These are phyloP conservation scores for Plusia festucae DNA, from an alignment of 2,888 invertebrate species.

Conservation along the genomic window DNA sequence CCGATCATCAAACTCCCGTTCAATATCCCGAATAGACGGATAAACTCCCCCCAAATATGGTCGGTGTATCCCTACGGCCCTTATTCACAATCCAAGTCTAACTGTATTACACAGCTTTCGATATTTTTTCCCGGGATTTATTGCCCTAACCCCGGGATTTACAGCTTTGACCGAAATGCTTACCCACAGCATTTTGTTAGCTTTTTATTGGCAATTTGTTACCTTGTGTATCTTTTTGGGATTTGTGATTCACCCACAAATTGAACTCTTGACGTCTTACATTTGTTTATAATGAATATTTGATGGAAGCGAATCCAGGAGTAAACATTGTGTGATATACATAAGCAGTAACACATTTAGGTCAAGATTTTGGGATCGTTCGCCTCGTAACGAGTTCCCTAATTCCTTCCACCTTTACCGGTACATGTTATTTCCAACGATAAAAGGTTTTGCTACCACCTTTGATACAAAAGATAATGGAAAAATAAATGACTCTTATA, in stretches of 20 bases:
- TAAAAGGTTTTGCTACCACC: conserved; percentile 44
- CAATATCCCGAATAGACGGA: conserved; percentile 58
- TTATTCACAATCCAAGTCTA: conserved; percentile 67
- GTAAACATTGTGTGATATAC: conserved; percentile 32
- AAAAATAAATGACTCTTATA: conserved; percentile 47
- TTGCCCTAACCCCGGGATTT: conserved; percentile 80
- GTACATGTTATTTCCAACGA: conserved; percentile 34
- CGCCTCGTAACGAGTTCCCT: conserved; percentile 27
- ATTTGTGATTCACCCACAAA: conserved; percentile 78
- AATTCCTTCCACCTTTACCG: conserved; percentile 30
- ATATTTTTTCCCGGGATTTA: conserved; percentile 85
- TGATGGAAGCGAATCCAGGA: conserved; percentile 30
- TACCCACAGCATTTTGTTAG: conserved; percentile 86
- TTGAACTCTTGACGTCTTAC: conserved; percentile 73
- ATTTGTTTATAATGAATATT: conserved; percentile 57
- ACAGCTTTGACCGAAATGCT: conserved; percentile 87
- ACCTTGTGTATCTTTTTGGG: conserved; percentile 85
- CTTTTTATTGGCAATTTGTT: conserved; percentile 88
- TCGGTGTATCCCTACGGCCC: conserved; percentile 53
- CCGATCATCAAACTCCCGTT: conserved; percentile 52
- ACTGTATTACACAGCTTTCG: conserved; percentile 83
- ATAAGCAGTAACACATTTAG: conserved; percentile 38
- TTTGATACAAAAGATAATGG: conserved; percentile 53
- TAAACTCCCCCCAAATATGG: conserved; percentile 57
- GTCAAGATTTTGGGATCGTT: conserved; percentile 25